Evolutionary conservation across 2,888 invertebrate species (phyloP).

Genomic region (Drosophila monieri): DNA sequence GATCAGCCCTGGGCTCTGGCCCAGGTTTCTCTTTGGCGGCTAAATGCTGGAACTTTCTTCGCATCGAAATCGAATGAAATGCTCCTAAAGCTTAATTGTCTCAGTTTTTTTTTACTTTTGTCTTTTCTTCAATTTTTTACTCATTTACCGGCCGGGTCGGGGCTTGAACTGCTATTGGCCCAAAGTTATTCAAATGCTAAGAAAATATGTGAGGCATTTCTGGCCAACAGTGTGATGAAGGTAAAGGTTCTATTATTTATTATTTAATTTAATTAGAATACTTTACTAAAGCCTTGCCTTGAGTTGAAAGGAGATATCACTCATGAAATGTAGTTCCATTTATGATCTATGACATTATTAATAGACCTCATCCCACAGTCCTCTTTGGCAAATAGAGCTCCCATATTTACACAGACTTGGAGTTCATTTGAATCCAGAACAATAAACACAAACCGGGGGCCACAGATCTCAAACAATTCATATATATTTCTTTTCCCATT

Average conservation of each 20-base stretch:
- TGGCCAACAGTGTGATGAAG: constrained; percentile 49
- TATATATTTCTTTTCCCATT: constrained; percentile 23
- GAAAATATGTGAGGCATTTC: constrained; percentile 61
- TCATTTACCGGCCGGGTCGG: constrained; percentile 56
- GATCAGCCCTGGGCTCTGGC: constrained; percentile 41
- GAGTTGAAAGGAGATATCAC: neutral
- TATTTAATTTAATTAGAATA: neutral
- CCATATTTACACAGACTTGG: constrained; percentile 59
- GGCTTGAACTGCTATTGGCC: constrained; percentile 51
- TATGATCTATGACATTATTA: neutral
- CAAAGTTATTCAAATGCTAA: constrained; percentile 69
- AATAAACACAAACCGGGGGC: constrained; percentile 62
- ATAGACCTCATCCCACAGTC: constrained; percentile 43
- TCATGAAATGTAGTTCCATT: neutral
- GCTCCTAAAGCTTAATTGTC: constrained; percentile 79
- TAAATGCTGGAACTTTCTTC: constrained; percentile 65
- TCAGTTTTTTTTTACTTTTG: constrained; percentile 35
- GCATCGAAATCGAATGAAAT: constrained; percentile 65
- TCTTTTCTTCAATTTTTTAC: constrained; percentile 66
- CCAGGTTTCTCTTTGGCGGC: constrained; percentile 57
- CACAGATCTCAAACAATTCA: constrained; percentile 53
- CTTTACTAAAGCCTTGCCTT: neutral
- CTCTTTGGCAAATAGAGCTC: constrained; percentile 31
- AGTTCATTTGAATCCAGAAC: constrained; percentile 63
- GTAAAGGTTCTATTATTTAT: no score